These are phyloP conservation scores for Tachina grossa DNA, from an alignment of 2,888 invertebrate species.

Conservation along the genomic window DNA sequence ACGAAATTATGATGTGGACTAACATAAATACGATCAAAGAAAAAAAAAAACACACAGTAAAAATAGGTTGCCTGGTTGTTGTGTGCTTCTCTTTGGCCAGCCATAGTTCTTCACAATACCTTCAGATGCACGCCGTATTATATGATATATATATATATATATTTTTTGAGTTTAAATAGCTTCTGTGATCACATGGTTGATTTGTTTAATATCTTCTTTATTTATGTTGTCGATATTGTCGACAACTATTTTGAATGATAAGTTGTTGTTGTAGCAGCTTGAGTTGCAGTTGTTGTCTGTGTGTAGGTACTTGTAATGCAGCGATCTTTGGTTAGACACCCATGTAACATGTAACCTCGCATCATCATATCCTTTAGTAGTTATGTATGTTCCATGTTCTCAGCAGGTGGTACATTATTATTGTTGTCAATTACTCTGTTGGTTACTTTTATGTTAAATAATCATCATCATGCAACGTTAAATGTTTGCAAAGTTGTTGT, in stretches of 20 bases:
- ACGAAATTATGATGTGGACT: constrained; percentile 65
- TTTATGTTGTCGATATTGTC: constrained; percentile 71
- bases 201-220: constrained; percentile 71
- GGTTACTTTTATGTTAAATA: constrained; percentile 67
- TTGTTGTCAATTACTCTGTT: constrained; percentile 70
- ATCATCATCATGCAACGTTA: constrained; percentile 58
- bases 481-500: constrained; percentile 26
- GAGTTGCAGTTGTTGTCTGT: constrained; percentile 18
- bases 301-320: constrained; percentile 33
- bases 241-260: constrained; percentile 64
- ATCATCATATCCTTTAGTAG: constrained; percentile 33
- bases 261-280: constrained; percentile 39
- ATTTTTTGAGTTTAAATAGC: constrained; percentile 58
- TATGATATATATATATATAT: background rate
- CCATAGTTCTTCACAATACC: background rate
- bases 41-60: background rate
- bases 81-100: constrained; percentile 7
- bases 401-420: constrained; percentile 71
- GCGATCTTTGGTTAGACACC: constrained; percentile 6
- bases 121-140: background rate
- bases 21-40: background rate
- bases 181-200: constrained; percentile 68
- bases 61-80: constrained; percentile 45
- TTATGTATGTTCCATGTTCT: constrained; percentile 59
- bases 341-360: constrained; percentile 38